Evolutionary conservation across 1,140 invertebrate species (phyloP), one percentile per base, ranked within the genome.

Genomic region (Achroia grisella): DNA sequence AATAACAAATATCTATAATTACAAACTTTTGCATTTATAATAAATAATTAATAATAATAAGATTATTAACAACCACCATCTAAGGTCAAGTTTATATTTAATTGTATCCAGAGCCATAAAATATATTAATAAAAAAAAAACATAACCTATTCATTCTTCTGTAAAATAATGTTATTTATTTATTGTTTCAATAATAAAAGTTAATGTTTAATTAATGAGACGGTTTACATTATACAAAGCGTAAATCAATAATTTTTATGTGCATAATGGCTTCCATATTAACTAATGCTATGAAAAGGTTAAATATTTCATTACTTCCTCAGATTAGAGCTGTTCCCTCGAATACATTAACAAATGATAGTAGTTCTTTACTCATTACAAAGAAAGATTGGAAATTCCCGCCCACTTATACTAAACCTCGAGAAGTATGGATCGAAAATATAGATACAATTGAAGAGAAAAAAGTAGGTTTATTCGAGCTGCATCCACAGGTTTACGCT

Each of bases 341-440:
- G 11, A 47, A 51, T 23, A 54, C 55, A 33, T 32, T 52, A 40
- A 28, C 55, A 6, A 13, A 40, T 44, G 40, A 52, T 39, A 45
- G 59, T 1, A 59, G 59, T 46, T 30, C 40, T 34, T 44, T 86
- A 40, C 62, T 41, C 31, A 60, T 87, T 12, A 73, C 64, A 0
- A 73, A 76, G 44, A 86, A 86, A 42, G 76, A 86, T 40, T 87
- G 86, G 86, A 56, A 71, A 17, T 77, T 71, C 50, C 77, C 78
- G 28, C 80, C 86, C 5, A 72, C 79, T 34, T 91, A 88, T 55
- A 74, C 86, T 30, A 88, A 89, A 66, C 89, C 91, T 2, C 88
- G 93, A 12, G 91, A 98, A 87, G 94, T 93, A 13, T 99, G 97
- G 97, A 87, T 99, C 8, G 96, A 98, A 78, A 97, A 94, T 77